These are phyloP conservation scores for Synergus gifuensis DNA, from an alignment of 2,888 invertebrate genomes.

Conservation along the genomic window DNA sequence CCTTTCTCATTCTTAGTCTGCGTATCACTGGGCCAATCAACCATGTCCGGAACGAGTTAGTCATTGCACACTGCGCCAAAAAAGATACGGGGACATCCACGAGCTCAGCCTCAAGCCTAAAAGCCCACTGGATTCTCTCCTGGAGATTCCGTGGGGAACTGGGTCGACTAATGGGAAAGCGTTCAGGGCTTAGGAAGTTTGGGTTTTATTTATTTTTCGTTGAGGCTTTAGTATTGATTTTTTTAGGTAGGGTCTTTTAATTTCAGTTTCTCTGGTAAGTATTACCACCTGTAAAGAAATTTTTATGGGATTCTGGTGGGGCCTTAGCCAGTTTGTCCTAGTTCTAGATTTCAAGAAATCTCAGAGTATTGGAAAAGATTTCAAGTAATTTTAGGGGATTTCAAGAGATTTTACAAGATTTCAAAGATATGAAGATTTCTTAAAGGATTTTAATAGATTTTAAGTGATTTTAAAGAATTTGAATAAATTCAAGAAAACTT, in stretches of 20 bases:
- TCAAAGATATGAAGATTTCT: too few species aligned
- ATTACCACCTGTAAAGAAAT: background rate
- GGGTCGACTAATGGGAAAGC: slow-evolving; percentile 59
- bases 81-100: background rate
- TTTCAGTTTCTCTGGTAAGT: background rate
- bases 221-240: background rate
- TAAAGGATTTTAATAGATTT: too few species aligned
- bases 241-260: background rate
- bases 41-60: slow-evolving; percentile 61
- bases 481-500: too few species aligned
- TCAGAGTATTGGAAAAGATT: too few species aligned
- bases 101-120: background rate
- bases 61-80: slow-evolving; percentile 26
- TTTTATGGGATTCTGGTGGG: too few species aligned
- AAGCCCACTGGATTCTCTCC: background rate
- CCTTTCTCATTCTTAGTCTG: slow-evolving; percentile 54
- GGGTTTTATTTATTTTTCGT: slow-evolving; percentile 5
- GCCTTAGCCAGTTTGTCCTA: too few species aligned
- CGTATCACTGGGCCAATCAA: slow-evolving; percentile 74
- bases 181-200: slow-evolving; percentile 46
- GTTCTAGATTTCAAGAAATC: too few species aligned
- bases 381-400: too few species aligned
- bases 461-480: too few species aligned
- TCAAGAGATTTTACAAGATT: too few species aligned
- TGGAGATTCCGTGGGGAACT: slow-evolving; percentile 55